Evolutionary conservation across 2,888 invertebrate genomes (phyloP).

Genomic region (Notodromas monacha): DNA sequence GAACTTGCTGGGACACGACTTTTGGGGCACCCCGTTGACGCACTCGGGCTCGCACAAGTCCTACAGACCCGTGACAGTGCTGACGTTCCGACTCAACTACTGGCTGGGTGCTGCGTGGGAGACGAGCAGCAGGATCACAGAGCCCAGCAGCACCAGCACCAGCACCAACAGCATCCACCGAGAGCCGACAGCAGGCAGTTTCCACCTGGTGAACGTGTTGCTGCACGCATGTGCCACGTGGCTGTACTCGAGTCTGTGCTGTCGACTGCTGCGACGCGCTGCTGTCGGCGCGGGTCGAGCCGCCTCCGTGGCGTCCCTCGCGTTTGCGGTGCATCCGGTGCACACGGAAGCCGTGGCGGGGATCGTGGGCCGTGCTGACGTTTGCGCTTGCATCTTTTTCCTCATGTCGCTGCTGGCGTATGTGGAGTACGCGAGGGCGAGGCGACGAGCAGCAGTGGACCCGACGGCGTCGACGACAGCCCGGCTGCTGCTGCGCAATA

Average conservation of each 20-base stretch:
- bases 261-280: constrained; percentile 17
- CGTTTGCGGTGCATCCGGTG: constrained; percentile 79
- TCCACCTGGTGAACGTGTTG: constrained; percentile 66
- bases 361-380: constrained; percentile 72
- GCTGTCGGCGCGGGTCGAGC: no score
- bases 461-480: not conserved
- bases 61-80: constrained; percentile 71
- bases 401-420: constrained; percentile 56
- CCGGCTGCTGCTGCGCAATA: not conserved
- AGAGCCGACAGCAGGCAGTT: constrained; percentile 22
- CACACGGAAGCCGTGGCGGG: constrained; percentile 90
- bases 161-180: no score
- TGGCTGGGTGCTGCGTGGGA: constrained; percentile 24
- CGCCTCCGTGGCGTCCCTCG: constrained; percentile 31
- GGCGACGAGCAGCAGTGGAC: no score
- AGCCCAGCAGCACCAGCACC: no score
- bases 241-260: constrained; percentile 40
- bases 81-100: constrained; percentile 84
- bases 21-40: constrained; percentile 82
- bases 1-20: constrained; percentile 59
- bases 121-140: not conserved
- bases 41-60: constrained; percentile 88
- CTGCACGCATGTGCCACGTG: constrained; percentile 54
- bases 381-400: constrained; percentile 65
- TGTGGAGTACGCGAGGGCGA: constrained; percentile 34